Evolutionary conservation across 2,113 vertebrate species (phyloP).

Genomic region (Colaptes auratus): DNA sequence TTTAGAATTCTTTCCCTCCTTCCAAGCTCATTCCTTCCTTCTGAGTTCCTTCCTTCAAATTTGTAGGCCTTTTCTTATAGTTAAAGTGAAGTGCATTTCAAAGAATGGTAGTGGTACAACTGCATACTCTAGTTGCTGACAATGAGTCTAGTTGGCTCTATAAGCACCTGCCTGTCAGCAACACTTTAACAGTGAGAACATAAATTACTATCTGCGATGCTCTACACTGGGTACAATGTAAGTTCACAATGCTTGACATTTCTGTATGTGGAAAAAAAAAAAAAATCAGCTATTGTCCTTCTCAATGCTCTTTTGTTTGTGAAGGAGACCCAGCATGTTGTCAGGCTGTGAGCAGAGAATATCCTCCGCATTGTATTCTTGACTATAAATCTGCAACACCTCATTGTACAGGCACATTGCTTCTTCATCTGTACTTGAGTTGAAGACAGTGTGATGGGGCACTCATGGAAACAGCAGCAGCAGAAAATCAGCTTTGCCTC

Average conservation of each 20-base stretch:
- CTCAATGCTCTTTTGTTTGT: neutral
- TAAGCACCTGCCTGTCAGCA: neutral
- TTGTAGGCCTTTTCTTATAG: neutral
- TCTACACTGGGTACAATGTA: no score
- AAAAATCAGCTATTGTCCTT: neutral
- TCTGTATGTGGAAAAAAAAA: neutral
- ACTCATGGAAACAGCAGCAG: constrained; percentile 4
- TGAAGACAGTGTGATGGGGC: neutral
- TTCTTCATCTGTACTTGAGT: neutral
- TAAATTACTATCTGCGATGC: neutral
- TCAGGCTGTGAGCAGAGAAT: neutral
- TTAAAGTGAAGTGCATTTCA: neutral
- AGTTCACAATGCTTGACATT: neutral
- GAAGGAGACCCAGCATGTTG: neutral
- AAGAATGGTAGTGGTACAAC: neutral
- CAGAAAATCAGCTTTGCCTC: neutral
- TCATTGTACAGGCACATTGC: neutral
- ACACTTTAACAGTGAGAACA: neutral
- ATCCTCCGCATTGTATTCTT: neutral
- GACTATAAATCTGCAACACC: neutral
- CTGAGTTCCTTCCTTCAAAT: no score
- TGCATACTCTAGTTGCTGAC: neutral
- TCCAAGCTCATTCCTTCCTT: neutral
- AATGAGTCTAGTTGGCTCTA: neutral
- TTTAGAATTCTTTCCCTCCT: neutral